These are phyloP conservation scores for Acanthosepion lycidas DNA, from an alignment of 2,888 invertebrate species.

Conservation along the genomic window DNA sequence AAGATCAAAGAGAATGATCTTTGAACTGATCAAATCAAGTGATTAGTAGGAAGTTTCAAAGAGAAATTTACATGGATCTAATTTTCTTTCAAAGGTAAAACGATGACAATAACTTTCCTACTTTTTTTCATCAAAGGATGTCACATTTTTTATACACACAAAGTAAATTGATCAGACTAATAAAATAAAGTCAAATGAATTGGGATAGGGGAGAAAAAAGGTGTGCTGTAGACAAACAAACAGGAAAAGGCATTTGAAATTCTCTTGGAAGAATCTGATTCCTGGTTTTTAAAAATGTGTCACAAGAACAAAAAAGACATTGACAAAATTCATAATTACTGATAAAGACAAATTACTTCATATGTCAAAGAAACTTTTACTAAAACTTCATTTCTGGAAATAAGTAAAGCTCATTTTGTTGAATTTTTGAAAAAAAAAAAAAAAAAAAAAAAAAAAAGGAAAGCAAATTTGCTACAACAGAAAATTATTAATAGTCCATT, in stretches of 20 bases:
- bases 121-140: neutral
- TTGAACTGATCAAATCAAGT: slow-evolving; percentile 33
- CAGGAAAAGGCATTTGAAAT: too few relatives aligned
- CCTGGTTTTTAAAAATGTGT: too few relatives aligned
- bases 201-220: neutral
- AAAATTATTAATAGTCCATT: too few relatives aligned
- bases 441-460: neutral
- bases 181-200: neutral
- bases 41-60: neutral
- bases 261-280: too few relatives aligned
- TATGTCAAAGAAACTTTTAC: too few relatives aligned
- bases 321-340: too few relatives aligned
- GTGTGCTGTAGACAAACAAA: too few relatives aligned
- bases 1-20: neutral
- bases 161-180: neutral
- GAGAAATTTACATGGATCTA: neutral
- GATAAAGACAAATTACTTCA: too few relatives aligned
- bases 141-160: neutral
- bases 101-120: neutral
- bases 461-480: too few relatives aligned
- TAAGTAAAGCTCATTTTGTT: too few relatives aligned
- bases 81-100: neutral
- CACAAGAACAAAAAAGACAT: neutral
- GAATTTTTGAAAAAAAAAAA: neutral
- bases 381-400: too few relatives aligned